Base-by-base conservation (phyloP, 2,888 invertebrate species). In the Apantesis nais region DNA sequence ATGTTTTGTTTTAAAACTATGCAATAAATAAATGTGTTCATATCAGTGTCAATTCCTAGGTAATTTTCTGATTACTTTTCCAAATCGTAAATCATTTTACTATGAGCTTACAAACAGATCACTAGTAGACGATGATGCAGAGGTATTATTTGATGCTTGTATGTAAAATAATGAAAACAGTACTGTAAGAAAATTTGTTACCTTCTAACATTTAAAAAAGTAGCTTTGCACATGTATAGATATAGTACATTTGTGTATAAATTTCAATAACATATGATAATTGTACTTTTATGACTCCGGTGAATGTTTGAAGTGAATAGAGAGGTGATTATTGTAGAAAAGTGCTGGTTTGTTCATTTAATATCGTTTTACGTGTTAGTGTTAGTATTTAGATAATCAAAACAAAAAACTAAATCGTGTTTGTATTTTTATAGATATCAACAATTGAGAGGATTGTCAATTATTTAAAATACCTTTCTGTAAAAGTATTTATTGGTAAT, bases 21-120 rank as follows among this genome's bases (percentile, higher is more conserved):
- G 8, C 9, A 48, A 48, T 9, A 44, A 5, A 5, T 44, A 7
- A 16, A 14, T 14, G 48, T 22, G 22, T 48, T 7, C 48, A 48
- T 22, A 0, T 48, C n/a, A n/a, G n/a, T n/a, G n/a, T n/a, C 62
- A 22, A 25, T 9, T 68, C 37, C 64, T 37, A 65, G 44, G 55
- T 60, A 65, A 69, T 29, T 25, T 29, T 39, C 60, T 48, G 60
- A 41, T 22, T n/a, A 2, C 25, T 41, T 41, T 29, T 61, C 16
- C 31, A 41, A 67, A 12, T 22, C 44, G 16, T 67, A 61, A 44
- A 61, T 61, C 16, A 60, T 60, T 60, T 44, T 61, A 14, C 19
- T 60, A 31, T 62, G 62, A 37, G 25, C 19, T n/a, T n/a, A n/a
- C n/a, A n/a, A n/a, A n/a, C n/a, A n/a, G n/a, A n/a, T n/a, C n/a